Evolutionary conservation across 2,888 invertebrate genomes (phyloP), one percentile per base, ranked within the genome.

Genomic region (Lochmaea capreae): DNA sequence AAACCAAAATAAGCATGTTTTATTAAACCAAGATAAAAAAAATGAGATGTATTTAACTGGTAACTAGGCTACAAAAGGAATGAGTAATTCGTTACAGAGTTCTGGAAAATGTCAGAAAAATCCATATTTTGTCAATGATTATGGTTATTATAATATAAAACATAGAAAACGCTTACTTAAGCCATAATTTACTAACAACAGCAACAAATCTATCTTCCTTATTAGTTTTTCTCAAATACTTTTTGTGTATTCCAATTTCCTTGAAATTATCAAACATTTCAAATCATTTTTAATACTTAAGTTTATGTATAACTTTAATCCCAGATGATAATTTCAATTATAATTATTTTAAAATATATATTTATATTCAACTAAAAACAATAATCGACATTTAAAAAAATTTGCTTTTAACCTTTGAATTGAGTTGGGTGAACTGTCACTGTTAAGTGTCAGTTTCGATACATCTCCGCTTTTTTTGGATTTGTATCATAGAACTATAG

Each of bases 241-340:
- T 93, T 79, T 88, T 88, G 79, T 92, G 92, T 84, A 95, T 90
- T 78, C 92, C 91, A 83, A 95, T 89, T 88, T 94, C 94, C 82
- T 90, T 90, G 84, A 90, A 90, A 82, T 94, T 89, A 84, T 88
- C 87, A 85, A 94, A 93, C 93, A 94, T 93, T 76, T 75, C 81
- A 49, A 46, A 46, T 66, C 71, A 68, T 71, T 42, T 65, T 63
- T 43, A 65, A 26, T 22, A 62, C 54, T 22, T 33, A 18, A 43
- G 9, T 39, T 58, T 39, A 65, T n/a, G 16, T 65, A 63, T 9
- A 39, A 16, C 43, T 43, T 22, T 43, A 58, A 18, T 9, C 10
- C 11, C 14, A 58, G 14, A 58, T 58, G 4, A 18, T 26, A 58
- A 58, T 49, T 14, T 12, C n/a, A 5, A 49, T n/a, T 49, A 14